Evolutionary conservation across 2,113 vertebrate species (phyloP).

Genomic region (Bubalus kerabau): DNA sequence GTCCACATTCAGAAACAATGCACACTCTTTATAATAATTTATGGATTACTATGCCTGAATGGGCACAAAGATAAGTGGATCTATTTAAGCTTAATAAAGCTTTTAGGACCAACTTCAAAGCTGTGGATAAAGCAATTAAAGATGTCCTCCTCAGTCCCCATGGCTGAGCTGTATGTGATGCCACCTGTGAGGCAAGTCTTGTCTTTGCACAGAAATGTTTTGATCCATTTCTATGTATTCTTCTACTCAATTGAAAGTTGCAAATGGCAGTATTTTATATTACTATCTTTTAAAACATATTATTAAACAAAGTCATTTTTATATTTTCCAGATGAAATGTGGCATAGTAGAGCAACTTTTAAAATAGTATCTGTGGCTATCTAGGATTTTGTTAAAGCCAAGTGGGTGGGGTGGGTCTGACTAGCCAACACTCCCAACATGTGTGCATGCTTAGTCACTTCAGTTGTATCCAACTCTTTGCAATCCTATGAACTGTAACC

Average conservation of each 20-base stretch:
- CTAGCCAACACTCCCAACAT: rapidly evolving
- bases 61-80: not conserved
- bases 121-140: not conserved
- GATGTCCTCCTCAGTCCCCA: rapidly evolving
- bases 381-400: not conserved
- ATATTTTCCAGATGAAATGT: not conserved
- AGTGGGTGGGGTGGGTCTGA: not conserved
- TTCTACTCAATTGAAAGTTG: not conserved
- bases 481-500: not conserved
- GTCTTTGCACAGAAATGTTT: not conserved
- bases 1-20: not conserved
- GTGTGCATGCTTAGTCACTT: not conserved
- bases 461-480: not conserved
- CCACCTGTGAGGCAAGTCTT: not conserved
- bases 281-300: not conserved
- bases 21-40: not conserved
- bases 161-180: not conserved
- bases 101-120: not conserved
- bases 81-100: not conserved
- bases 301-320: not conserved
- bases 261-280: not conserved
- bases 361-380: not conserved
- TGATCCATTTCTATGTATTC: not conserved
- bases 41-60: not conserved
- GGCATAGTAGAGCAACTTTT: not conserved